Percentiles rank a stretch among this genome's conserved stretches.
Evolutionary conservation across 2,888 invertebrate genomes (phyloP).

Genomic region (Lysandra coridon): DNA sequence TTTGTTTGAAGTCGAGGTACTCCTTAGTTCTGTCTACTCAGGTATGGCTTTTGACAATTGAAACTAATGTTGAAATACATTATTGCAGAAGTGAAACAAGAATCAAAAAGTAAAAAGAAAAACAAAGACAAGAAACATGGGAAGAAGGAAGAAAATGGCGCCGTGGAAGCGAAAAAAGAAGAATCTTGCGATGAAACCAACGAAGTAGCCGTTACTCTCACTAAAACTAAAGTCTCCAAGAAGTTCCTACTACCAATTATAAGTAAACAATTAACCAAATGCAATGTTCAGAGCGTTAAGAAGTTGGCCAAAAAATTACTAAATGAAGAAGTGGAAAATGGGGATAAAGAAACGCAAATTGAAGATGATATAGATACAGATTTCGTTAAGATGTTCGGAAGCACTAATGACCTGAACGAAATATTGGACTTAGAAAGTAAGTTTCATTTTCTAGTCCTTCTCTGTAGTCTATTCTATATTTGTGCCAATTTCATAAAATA

Average conservation of each 20-base stretch:
- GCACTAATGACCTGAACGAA: constrained; percentile 63
- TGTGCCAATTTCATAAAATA: too few species aligned
- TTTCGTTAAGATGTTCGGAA: constrained; percentile 63
- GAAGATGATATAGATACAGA: constrained; percentile 43
- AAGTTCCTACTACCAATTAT: constrained; percentile 56
- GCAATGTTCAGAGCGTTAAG: constrained; percentile 43
- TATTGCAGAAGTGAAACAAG: constrained; percentile 46
- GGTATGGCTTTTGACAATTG: not conserved
- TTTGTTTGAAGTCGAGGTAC: too few species aligned
- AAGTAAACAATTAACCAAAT: constrained; percentile 45
- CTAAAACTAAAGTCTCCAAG: constrained; percentile 45
- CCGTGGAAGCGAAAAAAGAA: constrained; percentile 28
- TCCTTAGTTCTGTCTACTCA: too few species aligned
- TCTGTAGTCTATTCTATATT: too few species aligned
- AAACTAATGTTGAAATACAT: not conserved
- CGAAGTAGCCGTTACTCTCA: constrained; percentile 45
- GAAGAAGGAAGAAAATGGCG: constrained; percentile 37
- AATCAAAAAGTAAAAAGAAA: constrained; percentile 44
- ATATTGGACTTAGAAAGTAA: constrained; percentile 65
- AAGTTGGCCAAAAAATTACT: constrained; percentile 50
- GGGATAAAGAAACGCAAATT: constrained; percentile 26
- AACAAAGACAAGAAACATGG: constrained; percentile 39
- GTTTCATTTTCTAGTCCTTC: constrained; percentile 41
- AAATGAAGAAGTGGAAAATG: not conserved
- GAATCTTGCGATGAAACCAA: constrained; percentile 35